phyloP scores from a whole-genome alignment of 2,113 vertebrate species.

The Arizona elegans region DNA sequence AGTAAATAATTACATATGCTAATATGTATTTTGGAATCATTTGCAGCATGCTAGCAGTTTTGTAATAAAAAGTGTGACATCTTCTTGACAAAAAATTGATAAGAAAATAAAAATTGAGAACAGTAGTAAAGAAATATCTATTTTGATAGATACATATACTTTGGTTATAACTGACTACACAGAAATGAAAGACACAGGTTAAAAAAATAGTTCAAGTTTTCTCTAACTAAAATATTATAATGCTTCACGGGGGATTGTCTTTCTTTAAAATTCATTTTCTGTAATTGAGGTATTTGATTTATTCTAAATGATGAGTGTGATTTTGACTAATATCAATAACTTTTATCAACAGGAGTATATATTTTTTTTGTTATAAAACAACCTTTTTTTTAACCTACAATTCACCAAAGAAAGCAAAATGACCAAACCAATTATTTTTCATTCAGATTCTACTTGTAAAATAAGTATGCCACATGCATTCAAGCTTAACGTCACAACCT shows the following conservation, averaged over 20 bases:
- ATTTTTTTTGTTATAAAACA: slow-evolving; percentile 15
- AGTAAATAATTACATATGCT: not conserved
- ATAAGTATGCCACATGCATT: slow-evolving; percentile 44
- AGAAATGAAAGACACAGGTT: not conserved
- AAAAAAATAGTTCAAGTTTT: not conserved
- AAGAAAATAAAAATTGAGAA: not conserved
- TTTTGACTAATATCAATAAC: slow-evolving; percentile 3
- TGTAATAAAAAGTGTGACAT: not conserved
- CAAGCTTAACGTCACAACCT: not conserved
- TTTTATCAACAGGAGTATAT: slow-evolving; percentile 23
- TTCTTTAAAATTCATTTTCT: not conserved
- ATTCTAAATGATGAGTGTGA: slow-evolving; percentile 20
- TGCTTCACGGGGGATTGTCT: not conserved
- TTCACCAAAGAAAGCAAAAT: slow-evolving; percentile 23
- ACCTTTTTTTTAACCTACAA: slow-evolving; percentile 10
- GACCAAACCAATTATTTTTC: slow-evolving; percentile 44
- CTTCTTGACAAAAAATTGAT: not conserved
- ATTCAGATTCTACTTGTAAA: slow-evolving; percentile 41
- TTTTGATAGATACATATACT: not conserved
- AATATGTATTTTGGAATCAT: not conserved
- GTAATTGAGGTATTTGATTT: not conserved
- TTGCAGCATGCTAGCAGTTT: not conserved
- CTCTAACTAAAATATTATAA: not conserved
- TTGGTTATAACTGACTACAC: slow-evolving; percentile 2
- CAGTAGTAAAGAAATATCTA: not conserved